Conservation (phyloP, 2,888 invertebrate genomes). For the Miltochrista miniata region DNA sequence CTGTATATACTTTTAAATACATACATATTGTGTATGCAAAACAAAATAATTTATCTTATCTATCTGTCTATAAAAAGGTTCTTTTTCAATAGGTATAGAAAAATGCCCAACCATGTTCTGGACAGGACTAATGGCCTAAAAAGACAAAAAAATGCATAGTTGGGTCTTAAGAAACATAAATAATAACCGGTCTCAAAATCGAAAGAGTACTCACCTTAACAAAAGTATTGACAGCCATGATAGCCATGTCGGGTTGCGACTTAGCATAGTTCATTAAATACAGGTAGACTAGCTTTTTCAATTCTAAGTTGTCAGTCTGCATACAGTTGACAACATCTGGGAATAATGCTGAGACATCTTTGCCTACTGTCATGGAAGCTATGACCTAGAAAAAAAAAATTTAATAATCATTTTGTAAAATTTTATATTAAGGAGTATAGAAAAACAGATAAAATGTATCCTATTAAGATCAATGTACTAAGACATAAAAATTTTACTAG, state of each 20-base stretch:
- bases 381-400: conserved; percentile 89
- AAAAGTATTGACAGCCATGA: conserved; percentile 99
- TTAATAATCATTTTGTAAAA: not conserved
- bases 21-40: too few relatives aligned
- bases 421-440: too few relatives aligned
- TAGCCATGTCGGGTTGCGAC: conserved; percentile 99
- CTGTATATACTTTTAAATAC: too few relatives aligned
- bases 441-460: too few relatives aligned
- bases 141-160: too few relatives aligned
- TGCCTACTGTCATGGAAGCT: conserved; percentile 99
- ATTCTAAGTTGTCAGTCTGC: conserved; percentile 99
- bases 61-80: too few relatives aligned
- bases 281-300: conserved; percentile 99
- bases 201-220: conserved; percentile 98
- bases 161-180: not conserved
- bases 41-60: too few relatives aligned
- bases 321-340: conserved; percentile 99
- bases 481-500: too few relatives aligned
- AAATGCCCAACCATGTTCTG: too few relatives aligned
- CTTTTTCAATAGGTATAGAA: too few relatives aligned
- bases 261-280: conserved; percentile 99
- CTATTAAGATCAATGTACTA: too few relatives aligned
- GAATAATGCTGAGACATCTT: conserved; percentile 99
- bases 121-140: too few relatives aligned
- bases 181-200: conserved; percentile 1